A percentile compares a stretch with the other conserved stretches of the same genome.
These are phyloP conservation scores for Rhopalosiphum maidis DNA, from an alignment of 1,140 invertebrate species.

Conservation along the genomic window DNA sequence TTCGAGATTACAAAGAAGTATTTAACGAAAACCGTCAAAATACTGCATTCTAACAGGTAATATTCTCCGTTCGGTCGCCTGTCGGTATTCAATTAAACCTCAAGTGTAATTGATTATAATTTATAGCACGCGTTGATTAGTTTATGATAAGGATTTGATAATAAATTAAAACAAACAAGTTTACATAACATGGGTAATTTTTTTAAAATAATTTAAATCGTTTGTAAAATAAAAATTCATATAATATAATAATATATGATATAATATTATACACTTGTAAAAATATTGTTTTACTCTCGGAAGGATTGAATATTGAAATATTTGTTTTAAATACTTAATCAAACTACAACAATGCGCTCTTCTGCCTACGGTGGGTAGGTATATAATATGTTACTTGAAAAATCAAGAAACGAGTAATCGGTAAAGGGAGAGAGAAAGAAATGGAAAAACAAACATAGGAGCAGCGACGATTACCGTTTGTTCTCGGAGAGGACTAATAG, in stretches of 20 bases:
- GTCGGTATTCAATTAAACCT: not conserved
- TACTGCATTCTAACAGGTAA: not conserved
- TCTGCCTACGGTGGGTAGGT: not conserved
- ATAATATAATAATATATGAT: not conserved
- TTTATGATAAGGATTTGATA: not conserved
- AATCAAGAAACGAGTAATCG: not conserved
- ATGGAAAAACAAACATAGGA: constrained; percentile 39
- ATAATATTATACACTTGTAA: not conserved
- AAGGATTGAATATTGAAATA: not conserved
- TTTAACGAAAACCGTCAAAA: not conserved
- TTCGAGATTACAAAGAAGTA: not conserved
- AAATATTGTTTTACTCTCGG: constrained; percentile 5
- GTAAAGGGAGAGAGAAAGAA: not conserved
- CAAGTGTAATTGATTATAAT: constrained; percentile 10
- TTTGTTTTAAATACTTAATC: not conserved
- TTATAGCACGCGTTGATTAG: not conserved
- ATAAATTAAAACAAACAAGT: not conserved
- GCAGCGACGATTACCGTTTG: constrained; percentile 38
- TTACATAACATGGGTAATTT: not conserved
- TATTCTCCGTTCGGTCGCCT: not conserved
- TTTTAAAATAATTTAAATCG: not conserved
- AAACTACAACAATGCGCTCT: not conserved
- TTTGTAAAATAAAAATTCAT: not conserved
- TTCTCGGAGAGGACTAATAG: not conserved
- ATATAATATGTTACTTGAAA: not conserved